Evolutionary conservation across 2,888 invertebrate species (phyloP).

Genomic region (Ophion obscuratus): DNA sequence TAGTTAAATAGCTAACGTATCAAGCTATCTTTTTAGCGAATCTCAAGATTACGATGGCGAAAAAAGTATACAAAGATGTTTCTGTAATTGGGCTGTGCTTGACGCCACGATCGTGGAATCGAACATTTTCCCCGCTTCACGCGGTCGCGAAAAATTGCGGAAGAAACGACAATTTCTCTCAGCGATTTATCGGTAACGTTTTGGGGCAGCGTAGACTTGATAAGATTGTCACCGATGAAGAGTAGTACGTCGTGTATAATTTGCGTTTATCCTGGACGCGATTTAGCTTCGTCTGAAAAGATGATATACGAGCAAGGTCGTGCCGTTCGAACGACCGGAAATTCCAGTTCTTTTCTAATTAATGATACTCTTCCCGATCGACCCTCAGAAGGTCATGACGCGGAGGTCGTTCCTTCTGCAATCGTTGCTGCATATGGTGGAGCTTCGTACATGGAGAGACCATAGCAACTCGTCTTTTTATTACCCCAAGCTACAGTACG

Average conservation of each 20-base stretch:
- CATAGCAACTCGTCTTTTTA: not conserved
- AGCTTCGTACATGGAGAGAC: slow-evolving; percentile 5
- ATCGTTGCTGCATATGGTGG: slow-evolving; percentile 3
- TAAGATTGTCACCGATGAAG: not conserved
- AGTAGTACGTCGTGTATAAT: not conserved
- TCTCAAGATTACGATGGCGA: not conserved
- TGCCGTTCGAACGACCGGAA: slow-evolving; percentile 44
- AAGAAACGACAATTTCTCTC: not conserved
- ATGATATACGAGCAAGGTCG: slow-evolving; percentile 36
- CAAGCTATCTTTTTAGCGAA: not conserved
- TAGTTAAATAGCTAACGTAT: not conserved
- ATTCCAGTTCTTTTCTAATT: slow-evolving; percentile 48
- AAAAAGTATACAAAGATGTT: not conserved
- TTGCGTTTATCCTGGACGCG: slow-evolving; percentile 3
- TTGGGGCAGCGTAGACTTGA: not conserved
- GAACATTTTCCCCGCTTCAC: not conserved
- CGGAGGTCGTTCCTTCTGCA: not conserved
- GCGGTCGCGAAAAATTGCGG: not conserved
- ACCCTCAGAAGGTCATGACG: slow-evolving; percentile 29
- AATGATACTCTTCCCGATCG: slow-evolving; percentile 32
- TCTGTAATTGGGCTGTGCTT: too few relatives aligned
- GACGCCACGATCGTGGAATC: too few relatives aligned
- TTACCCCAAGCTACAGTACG: slow-evolving; percentile 6
- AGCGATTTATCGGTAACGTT: too few relatives aligned
- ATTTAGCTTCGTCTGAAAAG: not conserved